phyloP scores from a whole-genome alignment of 2,113 vertebrate species.

The Gadus macrocephalus region DNA sequence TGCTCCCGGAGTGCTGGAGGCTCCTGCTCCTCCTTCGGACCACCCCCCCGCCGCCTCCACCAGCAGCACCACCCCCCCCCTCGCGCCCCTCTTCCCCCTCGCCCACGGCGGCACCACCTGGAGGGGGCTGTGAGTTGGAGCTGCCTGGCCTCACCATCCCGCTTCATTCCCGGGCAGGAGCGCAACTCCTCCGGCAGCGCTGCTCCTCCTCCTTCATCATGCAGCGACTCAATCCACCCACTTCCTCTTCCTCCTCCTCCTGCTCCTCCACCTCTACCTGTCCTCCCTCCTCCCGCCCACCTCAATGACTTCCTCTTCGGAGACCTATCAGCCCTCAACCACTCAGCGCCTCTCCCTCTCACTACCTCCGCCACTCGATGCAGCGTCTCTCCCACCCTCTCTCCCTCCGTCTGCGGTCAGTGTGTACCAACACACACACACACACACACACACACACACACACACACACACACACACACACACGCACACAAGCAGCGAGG shows the following conservation, averaged over 20 bases:
- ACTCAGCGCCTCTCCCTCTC: constrained; percentile 31
- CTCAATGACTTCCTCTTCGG: constrained; percentile 10
- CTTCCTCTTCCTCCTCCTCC: constrained; percentile 18
- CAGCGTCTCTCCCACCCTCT: constrained; percentile 5
- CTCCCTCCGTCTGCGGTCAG: constrained; percentile 3
- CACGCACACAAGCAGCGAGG: neutral
- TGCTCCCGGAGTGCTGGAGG: constrained; percentile 71
- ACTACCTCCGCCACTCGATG: constrained; percentile 22
- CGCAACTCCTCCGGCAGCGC: constrained; percentile 49
- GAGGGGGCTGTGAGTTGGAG: constrained; percentile 8
- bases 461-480: neutral
- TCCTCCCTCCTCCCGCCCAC: constrained; percentile 36
- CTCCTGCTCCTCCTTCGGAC: constrained; percentile 49
- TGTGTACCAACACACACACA: neutral
- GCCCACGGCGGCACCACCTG: too few species aligned
- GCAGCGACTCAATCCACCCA: neutral
- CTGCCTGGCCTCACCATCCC: constrained; percentile 80
- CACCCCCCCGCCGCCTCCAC: constrained; percentile 25
- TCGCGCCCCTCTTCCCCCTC: constrained; percentile 39
- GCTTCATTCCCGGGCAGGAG: constrained; percentile 73
- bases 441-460: neutral
- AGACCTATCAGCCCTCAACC: constrained; percentile 13
- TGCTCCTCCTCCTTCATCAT: constrained; percentile 60
- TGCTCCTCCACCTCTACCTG: constrained; percentile 1
- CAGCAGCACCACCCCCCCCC: constrained; percentile 34